Conservation (phyloP, 1,140 invertebrate genomes). For the Bombus soroeensis region DNA sequence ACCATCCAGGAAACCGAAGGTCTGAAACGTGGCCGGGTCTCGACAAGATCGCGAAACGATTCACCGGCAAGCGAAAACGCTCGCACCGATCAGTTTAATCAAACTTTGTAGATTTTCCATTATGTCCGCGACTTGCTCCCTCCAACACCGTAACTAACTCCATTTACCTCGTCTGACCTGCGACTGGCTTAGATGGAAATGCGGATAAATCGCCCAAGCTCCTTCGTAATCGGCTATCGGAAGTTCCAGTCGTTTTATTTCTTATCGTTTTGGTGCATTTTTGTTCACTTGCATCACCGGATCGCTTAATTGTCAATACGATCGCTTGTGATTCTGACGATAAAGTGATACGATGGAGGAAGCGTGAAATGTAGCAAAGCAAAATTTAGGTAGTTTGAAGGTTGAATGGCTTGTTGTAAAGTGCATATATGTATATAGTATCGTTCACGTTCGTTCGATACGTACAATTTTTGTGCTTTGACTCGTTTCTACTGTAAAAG, state of each 20-base stretch:
- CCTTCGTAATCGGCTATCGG: slow-evolving; percentile 41
- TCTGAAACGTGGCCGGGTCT: background rate
- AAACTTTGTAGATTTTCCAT: slow-evolving; percentile 78
- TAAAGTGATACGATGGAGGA: background rate
- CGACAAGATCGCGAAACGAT: slow-evolving; percentile 22
- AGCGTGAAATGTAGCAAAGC: too few relatives aligned
- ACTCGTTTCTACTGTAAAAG: too few relatives aligned
- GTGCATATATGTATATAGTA: too few relatives aligned
- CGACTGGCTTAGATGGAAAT: slow-evolving; percentile 60
- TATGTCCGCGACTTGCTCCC: slow-evolving; percentile 73
- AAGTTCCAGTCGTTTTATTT: slow-evolving; percentile 29
- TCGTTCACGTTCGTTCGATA: too few relatives aligned
- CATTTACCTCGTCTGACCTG: slow-evolving; percentile 58
- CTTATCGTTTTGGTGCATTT: background rate
- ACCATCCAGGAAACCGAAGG: slow-evolving; percentile 38
- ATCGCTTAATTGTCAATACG: background rate
- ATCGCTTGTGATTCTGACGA: background rate
- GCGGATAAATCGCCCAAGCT: slow-evolving; percentile 64
- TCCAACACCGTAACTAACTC: slow-evolving; percentile 71
- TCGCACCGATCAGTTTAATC: slow-evolving; percentile 70
- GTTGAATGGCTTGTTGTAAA: too few relatives aligned
- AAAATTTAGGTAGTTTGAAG: too few relatives aligned
- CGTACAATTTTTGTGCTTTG: too few relatives aligned
- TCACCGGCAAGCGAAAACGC: too few relatives aligned
- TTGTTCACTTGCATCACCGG: background rate